A percentile compares a stretch with the other conserved stretches of the same genome.
phyloP scores from a whole-genome alignment of 2,888 invertebrate genomes.

The Platerodrilus igneus region DNA sequence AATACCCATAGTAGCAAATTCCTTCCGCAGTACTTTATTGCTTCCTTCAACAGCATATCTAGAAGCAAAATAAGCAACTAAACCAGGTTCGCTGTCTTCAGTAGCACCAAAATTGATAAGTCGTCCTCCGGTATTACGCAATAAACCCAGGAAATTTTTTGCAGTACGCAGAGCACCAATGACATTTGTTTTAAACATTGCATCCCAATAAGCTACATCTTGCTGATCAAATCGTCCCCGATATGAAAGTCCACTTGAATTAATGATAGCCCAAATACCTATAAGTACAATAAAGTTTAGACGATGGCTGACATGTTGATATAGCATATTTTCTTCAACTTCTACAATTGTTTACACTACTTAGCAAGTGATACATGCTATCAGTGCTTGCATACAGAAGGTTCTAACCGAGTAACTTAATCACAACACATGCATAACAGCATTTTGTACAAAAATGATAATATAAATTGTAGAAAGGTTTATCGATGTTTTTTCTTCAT shows the following conservation, averaged over 20 bases:
- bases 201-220: slow-evolving; percentile 67
- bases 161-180: slow-evolving; percentile 70
- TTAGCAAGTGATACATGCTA: no score
- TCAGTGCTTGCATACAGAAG: no score
- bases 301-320: no score
- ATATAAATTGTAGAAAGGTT: no score
- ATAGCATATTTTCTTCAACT: no score
- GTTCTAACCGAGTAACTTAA: no score
- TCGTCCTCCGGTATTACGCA: slow-evolving; percentile 62
- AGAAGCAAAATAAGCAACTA: slow-evolving; percentile 48
- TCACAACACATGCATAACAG: no score
- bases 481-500: no score
- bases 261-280: slow-evolving; percentile 79
- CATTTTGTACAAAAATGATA: no score
- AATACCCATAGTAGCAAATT: slow-evolving; percentile 65
- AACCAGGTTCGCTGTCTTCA: slow-evolving; percentile 33
- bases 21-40: slow-evolving; percentile 65
- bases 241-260: slow-evolving; percentile 74
- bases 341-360: no score
- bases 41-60: slow-evolving; percentile 78
- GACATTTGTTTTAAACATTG: slow-evolving; percentile 65
- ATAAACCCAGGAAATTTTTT: slow-evolving; percentile 67
- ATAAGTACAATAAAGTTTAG: not conserved
- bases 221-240: slow-evolving; percentile 66
- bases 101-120: slow-evolving; percentile 65